A percentile compares a stretch with the other conserved stretches of the same genome.
phyloP scores from a whole-genome alignment of 53 echinoderm and acorn worm species.

The Hippasteria phrygiana region DNA sequence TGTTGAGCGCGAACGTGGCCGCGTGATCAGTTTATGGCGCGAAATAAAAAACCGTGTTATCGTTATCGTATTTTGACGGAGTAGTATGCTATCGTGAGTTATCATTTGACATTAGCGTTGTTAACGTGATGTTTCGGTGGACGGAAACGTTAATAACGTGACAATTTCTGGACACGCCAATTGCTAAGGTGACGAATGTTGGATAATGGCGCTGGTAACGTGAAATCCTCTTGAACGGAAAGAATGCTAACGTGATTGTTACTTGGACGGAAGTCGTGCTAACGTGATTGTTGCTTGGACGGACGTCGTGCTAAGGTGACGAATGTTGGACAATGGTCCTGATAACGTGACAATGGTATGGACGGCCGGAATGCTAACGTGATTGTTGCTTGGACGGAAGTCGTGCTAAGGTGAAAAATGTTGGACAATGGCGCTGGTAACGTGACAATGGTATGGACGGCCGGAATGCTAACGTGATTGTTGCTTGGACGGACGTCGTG shows the following conservation, averaged over 20 bases:
- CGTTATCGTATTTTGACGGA: background rate
- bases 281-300: background rate
- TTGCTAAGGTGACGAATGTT: constrained; percentile 41
- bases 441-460: constrained; percentile 6
- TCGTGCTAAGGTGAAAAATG: constrained; percentile 1
- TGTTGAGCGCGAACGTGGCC: constrained; percentile 8
- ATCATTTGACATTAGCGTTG: constrained; percentile 1
- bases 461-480: background rate
- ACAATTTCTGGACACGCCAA: background rate
- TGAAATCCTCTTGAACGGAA: constrained; percentile 7
- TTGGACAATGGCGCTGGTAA: constrained; percentile 5
- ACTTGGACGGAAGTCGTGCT: background rate
- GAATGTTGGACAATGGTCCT: background rate
- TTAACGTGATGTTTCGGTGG: constrained; percentile 41
- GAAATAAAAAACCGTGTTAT: background rate
- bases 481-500: background rate
- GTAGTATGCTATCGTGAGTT: constrained; percentile 14
- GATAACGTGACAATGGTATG: background rate
- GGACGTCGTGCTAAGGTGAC: background rate
- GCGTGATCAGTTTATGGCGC: background rate
- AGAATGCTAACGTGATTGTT: constrained; percentile 13
- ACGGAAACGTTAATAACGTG: constrained; percentile 37
- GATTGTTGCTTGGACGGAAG: background rate
- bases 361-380: constrained; percentile 5
- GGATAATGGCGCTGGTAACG: constrained; percentile 31